These are phyloP conservation scores for Pelosia muscerda DNA, from an alignment of 2,888 invertebrate species.

Conservation along the genomic window DNA sequence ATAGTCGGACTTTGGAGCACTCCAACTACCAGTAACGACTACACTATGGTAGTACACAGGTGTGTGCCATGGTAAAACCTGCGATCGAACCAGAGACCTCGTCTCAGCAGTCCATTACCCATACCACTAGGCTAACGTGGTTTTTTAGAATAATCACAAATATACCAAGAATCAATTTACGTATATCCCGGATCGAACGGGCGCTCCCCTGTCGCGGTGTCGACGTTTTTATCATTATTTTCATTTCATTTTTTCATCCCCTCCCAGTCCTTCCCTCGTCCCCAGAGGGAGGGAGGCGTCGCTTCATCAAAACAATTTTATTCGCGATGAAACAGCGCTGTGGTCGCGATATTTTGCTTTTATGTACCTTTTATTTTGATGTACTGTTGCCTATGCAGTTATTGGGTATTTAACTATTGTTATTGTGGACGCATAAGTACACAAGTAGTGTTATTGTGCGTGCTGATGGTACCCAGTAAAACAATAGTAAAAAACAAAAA, in stretches of 20 bases:
- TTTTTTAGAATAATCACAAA: constrained; percentile 22
- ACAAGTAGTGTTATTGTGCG: background rate
- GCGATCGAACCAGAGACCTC: no score
- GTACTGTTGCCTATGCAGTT: constrained; percentile 40
- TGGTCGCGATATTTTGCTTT: constrained; percentile 38
- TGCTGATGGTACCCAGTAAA: background rate
- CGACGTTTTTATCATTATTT: constrained; percentile 74
- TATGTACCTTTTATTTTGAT: constrained; percentile 50
- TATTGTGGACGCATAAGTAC: constrained; percentile 2
- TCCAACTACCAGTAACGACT: no score
- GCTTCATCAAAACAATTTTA: constrained; percentile 72
- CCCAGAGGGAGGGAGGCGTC: constrained; percentile 54
- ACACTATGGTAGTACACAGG: no score
- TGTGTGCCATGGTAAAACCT: no score
- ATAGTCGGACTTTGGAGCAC: no score
- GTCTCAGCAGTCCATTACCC: no score
- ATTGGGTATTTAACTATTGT: constrained; percentile 35
- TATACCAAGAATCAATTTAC: constrained; percentile 46
- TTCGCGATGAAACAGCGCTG: constrained; percentile 38
- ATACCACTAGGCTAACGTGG: no score
- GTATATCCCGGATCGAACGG: constrained; percentile 47
- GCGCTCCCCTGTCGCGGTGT: constrained; percentile 56
- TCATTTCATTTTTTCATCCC: constrained; percentile 66
- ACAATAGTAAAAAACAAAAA: no score
- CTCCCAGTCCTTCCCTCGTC: constrained; percentile 39